Evolutionary conservation across 2,888 invertebrate genomes (phyloP), one percentile per base, ranked within the genome.

Genomic region (Brachyopa scutellaris): DNA sequence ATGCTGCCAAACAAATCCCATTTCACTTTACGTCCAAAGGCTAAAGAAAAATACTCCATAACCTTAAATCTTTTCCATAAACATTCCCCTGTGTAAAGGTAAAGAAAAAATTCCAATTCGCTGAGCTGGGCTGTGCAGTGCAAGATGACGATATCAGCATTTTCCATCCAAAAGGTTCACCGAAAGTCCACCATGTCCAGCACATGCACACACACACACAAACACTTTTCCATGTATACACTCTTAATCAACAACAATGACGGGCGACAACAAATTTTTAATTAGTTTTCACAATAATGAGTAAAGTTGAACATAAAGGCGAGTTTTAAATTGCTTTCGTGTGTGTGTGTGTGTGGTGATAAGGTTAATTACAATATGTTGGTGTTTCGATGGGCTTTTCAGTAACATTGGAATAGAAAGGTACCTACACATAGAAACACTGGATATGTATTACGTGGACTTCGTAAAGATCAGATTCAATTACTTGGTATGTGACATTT

Each of bases 291-390:
- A 51, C 59, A 26, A 59, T 74, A 74, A 66, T 33, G 53, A 57
- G 57, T 49, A 74, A 74, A 73, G 73, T 73, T 73, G 73, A 38
- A 17, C 55, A 47, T 26, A 19, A 47, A 64, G 26, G 64, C 73
- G 3, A 45, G 33, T 53, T 62, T 62, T 23, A 62, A 69, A 76
- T 76, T 59, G 67, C 33, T 29, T 61, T 47, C 17, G 17, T 33
- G 11, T 8, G 49, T n/a, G n/a, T n/a, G n/a, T n/a, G n/a, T n/a
- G n/a, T n/a, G 21, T 31, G 61, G 53, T 62, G 69, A 67, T 74
- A 66, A 67, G 51, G 74, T 67, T 74, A 76, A 76, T 69, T 76
- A 69, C 69, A 69, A 69, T 59, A 69, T 59, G 69, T 69, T 69
- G 59, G 26, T 33, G 15, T 42, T 61, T 61, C 15, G 21, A 45